Base-by-base conservation (phyloP, 2,113 vertebrate species). In the Rousettus leschenaultii region DNA sequence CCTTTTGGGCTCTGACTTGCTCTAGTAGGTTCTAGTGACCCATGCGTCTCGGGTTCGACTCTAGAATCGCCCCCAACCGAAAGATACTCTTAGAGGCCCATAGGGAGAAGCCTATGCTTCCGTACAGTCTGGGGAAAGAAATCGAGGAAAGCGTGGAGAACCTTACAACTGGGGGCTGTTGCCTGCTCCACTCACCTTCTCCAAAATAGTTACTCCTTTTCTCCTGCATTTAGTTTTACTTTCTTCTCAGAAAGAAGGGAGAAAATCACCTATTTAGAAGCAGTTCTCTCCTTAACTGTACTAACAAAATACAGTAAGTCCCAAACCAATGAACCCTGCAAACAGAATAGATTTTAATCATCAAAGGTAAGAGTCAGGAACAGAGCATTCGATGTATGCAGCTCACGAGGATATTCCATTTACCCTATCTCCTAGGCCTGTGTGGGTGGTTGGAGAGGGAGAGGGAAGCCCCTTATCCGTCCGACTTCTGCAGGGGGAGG, bases 91-190 rank as follows among this genome's bases (percentile, higher is more conserved):
- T n/a, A 86, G 73, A 95, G 84, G 87, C 79, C 86, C 53, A 24
- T 22, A 40, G 79, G 94, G 92, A 86, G 91, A 87, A 91, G 93
- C 89, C 68, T 74, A 43, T 30, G 94, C 86, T 33, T 89, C 55
- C 2, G 2, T 28, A 26, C 21, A 45, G 82, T 24, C 33, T 33
- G 15, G 84, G 16, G 55, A 83, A 78, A 74, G 86, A 77, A 80
- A 85, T 38, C 5, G 6, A 51, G 24, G 45, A 92, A 82, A 82
- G 83, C 53, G 35, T 70, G 9, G 66, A 94, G 80, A 88, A 78
- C 48, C 63, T 89, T 26, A 55, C 55, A 4, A 2, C 18, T 2
- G 5, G 11, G 24, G 35, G 16, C 83, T 19, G 13, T 22, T 13
- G n/a, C 77, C 82, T 55, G 30, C 38, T 86, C 59, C 82, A 38